Conservation (phyloP, 2,113 vertebrate genomes). For the Setophaga petechia region DNA sequence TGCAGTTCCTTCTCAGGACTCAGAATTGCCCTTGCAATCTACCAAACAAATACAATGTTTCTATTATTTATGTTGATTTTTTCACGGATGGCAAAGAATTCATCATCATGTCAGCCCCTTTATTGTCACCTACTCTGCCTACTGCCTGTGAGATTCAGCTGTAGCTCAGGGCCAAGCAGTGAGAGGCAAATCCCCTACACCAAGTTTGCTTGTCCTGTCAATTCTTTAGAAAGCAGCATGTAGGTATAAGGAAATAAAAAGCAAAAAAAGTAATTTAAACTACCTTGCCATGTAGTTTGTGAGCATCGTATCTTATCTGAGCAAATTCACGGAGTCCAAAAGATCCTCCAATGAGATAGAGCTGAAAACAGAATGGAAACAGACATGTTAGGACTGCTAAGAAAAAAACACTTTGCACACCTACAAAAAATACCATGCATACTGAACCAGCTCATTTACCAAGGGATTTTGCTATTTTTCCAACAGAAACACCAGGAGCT, state of each 20-base stretch:
- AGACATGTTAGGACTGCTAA: not conserved
- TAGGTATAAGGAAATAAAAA: not conserved
- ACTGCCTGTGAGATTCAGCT: not conserved
- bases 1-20: not conserved
- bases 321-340: slow-evolving; percentile 93
- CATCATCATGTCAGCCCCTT: not conserved
- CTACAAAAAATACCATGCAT: not conserved
- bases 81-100: not conserved
- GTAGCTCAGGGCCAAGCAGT: not conserved
- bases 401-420: not conserved
- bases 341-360: slow-evolving; percentile 91
- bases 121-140: not conserved
- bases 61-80: not conserved
- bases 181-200: not conserved
- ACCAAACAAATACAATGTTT: not conserved
- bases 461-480: not conserved
- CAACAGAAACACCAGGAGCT: not conserved
- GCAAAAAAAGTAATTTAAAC: not conserved
- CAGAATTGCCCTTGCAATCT: not conserved
- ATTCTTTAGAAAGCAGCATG: not conserved
- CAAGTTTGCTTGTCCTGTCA: not conserved
- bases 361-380: slow-evolving; percentile 73
- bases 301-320: slow-evolving; percentile 91
- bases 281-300: slow-evolving; percentile 84
- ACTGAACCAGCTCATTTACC: not conserved